These are phyloP conservation scores for Catharus ustulatus DNA, from an alignment of 2,797 vertebrate species.

Conservation along the genomic window DNA sequence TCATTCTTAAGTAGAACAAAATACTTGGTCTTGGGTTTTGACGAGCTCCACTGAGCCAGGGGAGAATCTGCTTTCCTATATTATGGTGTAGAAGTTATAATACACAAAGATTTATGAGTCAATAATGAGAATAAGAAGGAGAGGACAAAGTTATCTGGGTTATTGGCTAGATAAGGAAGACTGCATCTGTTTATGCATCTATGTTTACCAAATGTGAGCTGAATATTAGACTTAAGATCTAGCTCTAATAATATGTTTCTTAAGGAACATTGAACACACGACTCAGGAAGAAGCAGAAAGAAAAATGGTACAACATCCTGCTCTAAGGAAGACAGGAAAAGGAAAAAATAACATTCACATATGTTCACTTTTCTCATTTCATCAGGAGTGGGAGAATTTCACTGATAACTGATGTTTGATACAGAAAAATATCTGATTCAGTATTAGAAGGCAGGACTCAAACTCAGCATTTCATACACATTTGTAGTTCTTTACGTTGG, in stretches of 20 bases:
- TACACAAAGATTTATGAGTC: not conserved
- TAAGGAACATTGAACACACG: rapidly evolving
- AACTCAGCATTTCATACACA: not conserved
- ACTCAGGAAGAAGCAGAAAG: not conserved
- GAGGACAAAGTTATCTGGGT: not conserved
- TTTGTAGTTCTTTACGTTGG: not conserved
- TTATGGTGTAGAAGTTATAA: not conserved
- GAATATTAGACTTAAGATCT: not conserved
- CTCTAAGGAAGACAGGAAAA: not conserved
- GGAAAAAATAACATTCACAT: not conserved
- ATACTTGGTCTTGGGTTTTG: not conserved
- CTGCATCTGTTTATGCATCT: not conserved
- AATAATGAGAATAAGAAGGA: not conserved
- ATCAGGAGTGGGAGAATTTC: not conserved
- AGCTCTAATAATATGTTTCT: not conserved
- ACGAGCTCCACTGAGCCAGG: not conserved
- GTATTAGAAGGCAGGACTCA: not conserved
- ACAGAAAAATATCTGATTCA: not conserved
- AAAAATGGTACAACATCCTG: not conserved
- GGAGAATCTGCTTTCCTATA: not conserved
- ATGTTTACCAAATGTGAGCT: not conserved
- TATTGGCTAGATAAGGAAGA: not conserved
- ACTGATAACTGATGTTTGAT: not conserved
- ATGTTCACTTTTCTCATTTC: not conserved
- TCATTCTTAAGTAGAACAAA: not conserved